Conservation (phyloP, 2,113 vertebrate genomes). For the Crocuta crocuta region DNA sequence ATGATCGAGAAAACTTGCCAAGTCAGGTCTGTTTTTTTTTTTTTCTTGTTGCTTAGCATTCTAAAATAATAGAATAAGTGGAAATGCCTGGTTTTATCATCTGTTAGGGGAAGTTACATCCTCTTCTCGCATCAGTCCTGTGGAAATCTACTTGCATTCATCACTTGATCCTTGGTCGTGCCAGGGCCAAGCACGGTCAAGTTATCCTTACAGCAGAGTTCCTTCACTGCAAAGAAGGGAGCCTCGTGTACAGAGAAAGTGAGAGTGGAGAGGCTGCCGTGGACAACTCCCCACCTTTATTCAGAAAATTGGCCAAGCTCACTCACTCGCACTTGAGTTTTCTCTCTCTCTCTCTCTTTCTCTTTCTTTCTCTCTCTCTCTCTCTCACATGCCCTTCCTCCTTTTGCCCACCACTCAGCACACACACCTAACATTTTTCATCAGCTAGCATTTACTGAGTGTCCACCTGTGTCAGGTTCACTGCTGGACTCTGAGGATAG, state of each 20-base stretch:
- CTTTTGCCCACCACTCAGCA: background rate
- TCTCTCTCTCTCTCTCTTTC: background rate
- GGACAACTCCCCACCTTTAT: background rate
- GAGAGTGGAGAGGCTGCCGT: background rate
- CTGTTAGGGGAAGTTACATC: background rate
- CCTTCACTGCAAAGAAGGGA: background rate
- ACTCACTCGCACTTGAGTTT: background rate
- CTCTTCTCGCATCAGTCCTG: background rate
- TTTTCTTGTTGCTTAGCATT: conserved; percentile 63
- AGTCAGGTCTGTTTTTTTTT: background rate
- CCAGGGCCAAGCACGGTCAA: background rate
- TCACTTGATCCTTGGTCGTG: conserved; percentile 21
- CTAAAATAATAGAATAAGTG: conserved; percentile 58
- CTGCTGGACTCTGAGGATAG: background rate
- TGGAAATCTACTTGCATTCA: background rate
- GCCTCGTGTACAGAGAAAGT: background rate
- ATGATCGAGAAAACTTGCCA: conserved; percentile 29
- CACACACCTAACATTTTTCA: background rate
- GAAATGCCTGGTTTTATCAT: conserved; percentile 67
- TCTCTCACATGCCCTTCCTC: background rate
- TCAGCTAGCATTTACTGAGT: background rate
- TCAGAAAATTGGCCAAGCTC: background rate
- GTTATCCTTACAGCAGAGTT: background rate
- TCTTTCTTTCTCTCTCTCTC: background rate
- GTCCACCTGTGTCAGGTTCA: background rate